Percentiles rank a stretch among this genome's conserved stretches.
Conservation (phyloP, 64 coral and sea anemone species). For the Stichodactyla helianthus region DNA sequence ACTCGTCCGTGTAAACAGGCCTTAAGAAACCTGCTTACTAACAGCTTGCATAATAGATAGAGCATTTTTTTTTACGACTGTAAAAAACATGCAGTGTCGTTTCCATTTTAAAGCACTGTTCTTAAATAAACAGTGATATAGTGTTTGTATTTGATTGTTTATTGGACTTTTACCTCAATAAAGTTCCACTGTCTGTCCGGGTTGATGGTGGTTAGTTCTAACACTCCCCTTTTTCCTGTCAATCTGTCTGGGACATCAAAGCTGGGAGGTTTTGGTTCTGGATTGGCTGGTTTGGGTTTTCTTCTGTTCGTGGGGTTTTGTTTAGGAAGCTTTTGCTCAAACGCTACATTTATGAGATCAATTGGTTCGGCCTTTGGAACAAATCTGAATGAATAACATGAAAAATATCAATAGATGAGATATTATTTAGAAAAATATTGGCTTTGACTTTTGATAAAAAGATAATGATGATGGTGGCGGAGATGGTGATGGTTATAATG, state of each 20-base stretch:
- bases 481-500: no score
- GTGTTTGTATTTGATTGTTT: no score
- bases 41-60: no score
- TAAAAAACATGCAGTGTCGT: no score
- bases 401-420: not conserved
- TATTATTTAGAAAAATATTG: no score
- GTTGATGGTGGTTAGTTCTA: constrained; percentile 57
- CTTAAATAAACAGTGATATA: no score
- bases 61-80: no score
- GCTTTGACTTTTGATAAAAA: no score
- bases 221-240: constrained; percentile 73
- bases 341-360: constrained; percentile 97
- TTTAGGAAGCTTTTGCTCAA: constrained; percentile 65
- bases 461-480: no score
- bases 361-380: constrained; percentile 70
- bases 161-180: constrained; percentile 60
- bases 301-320: constrained; percentile 33
- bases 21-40: no score
- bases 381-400: constrained; percentile 39
- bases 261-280: constrained; percentile 38
- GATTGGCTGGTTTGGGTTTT: constrained; percentile 30
- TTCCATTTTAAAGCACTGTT: no score
- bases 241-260: constrained; percentile 88
- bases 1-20: no score
- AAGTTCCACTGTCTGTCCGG: constrained; percentile 91